Base-by-base conservation (phyloP, 2,888 invertebrate species). In the Nebria salina region DNA sequence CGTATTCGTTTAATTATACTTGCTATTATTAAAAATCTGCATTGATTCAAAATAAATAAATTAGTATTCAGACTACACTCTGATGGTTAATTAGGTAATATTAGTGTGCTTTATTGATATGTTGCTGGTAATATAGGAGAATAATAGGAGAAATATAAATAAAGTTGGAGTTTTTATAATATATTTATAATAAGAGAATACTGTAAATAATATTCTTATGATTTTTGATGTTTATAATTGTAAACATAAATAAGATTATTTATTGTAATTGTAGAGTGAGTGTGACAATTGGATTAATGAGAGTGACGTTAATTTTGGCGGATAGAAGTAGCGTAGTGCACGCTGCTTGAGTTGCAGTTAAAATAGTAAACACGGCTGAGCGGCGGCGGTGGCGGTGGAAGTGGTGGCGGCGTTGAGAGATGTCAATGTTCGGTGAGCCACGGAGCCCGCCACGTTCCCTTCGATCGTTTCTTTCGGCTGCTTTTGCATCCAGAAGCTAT, bases 381-480 rank as follows among this genome's bases (percentile, higher is more conserved):
- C 68, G 34, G 68, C 54, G 54, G 54, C 54, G 54, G 8, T 54
- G 54, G 54, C 1, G 5, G 34, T 34, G n/a, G n/a, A n/a, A n/a
- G n/a, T n/a, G 34, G 34, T 5, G 34, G 34, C 7, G 54, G 9
- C 73, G 42, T 26, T 15, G 15, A 73, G 73, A 73, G 42, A 73
- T 73, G 73, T 73, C 73, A 73, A 73, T 41, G 73, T 43, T 73
- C 73, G 73, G 41, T 73, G n/a, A 73, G 42, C 15, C 41, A 41
- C 26, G 9, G 73, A 41, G n/a, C 43, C 73, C 42, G 43, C 8
- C 66, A 13, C 66, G 26, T 20, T 25, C 11, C 20, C 34, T n/a
- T 20, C 70, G 70, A 34, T 34, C 15, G 70, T 20, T n/a, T 34
- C 26, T 70, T 70, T 25, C 15, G 34, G 34, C 34, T 34, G 34